A percentile compares a stretch with the other conserved stretches of the same genome.
These are phyloP conservation scores for Trachelus tabidus DNA, from an alignment of 2,888 invertebrate species.

Conservation along the genomic window DNA sequence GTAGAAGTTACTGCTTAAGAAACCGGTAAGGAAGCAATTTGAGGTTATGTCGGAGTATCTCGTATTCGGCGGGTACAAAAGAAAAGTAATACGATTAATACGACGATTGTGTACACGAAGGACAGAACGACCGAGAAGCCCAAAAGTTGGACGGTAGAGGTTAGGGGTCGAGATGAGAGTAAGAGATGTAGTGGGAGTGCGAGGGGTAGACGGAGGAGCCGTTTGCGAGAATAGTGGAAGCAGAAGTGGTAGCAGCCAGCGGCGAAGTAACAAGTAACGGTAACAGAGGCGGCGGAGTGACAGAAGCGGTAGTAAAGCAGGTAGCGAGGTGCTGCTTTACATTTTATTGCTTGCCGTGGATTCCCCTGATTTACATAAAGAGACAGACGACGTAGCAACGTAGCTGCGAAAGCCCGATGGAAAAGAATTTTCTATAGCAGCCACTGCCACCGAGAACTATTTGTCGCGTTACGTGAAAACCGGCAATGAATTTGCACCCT, in stretches of 20 bases:
- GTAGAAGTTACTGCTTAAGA: not conserved
- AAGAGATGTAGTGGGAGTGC: not conserved
- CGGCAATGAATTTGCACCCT: conserved; percentile 23
- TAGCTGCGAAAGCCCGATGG: conserved; percentile 13
- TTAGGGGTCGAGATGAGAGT: not conserved
- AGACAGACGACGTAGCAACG: conserved; percentile 17
- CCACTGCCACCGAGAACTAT: conserved; percentile 17
- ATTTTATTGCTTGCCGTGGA: conserved; percentile 57
- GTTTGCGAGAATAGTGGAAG: not conserved
- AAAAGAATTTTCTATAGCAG: conserved; percentile 25
- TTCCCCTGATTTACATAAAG: conserved; percentile 49
- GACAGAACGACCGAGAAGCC: not conserved
- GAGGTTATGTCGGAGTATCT: not conserved
- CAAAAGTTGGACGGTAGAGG: not conserved
- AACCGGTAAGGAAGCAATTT: not conserved
- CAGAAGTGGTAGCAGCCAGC: not conserved
- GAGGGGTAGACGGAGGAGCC: not conserved
- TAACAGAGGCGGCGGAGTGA: not conserved
- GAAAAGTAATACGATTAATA: not conserved
- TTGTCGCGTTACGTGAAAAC: conserved; percentile 18
- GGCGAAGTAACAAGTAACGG: not conserved
- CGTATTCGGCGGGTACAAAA: not conserved
- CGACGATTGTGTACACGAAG: not conserved
- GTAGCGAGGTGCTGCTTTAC: conserved; percentile 45
- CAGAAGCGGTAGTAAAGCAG: not conserved